Conservation (phyloP, 2,888 invertebrate genomes). For the Belgica antarctica region DNA sequence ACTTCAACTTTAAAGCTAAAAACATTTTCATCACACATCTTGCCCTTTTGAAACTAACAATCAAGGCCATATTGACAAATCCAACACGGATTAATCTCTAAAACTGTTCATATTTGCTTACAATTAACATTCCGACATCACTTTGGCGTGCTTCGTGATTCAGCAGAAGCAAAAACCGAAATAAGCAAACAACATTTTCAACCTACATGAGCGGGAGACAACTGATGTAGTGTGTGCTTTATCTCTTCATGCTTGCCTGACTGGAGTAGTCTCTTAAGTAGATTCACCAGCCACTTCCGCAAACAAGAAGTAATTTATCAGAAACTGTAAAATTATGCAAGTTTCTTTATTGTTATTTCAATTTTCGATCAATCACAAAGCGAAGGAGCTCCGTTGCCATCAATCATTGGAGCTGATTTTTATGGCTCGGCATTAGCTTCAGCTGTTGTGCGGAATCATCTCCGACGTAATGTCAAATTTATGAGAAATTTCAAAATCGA, state of each 20-base stretch:
- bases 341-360: background rate
- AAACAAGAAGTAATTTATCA: background rate
- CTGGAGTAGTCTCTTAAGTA: background rate
- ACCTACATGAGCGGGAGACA: conserved; percentile 22
- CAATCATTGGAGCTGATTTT: conserved; percentile 16
- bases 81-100: no score
- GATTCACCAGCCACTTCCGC: background rate
- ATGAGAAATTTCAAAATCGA: conserved; percentile 22
- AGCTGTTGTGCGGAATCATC: background rate
- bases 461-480: background rate
- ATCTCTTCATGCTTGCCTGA: background rate
- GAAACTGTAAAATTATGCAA: conserved; percentile 11
- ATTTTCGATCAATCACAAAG: background rate
- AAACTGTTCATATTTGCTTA: no score
- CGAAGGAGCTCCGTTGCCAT: background rate
- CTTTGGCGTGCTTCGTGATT: background rate
- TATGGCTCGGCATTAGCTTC: conserved; percentile 19
- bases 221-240: conserved; percentile 20
- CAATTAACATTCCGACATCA: no score
- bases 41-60: no score
- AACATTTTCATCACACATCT: no score
- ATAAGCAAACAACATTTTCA: conserved; percentile 21
- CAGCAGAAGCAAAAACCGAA: background rate
- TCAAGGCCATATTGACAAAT: no score
- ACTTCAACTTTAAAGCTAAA: no score